A percentile compares a stretch with the other conserved stretches of the same genome.
Conservation (phyloP, 2,113 vertebrate genomes). For the Mesitornis unicolor region DNA sequence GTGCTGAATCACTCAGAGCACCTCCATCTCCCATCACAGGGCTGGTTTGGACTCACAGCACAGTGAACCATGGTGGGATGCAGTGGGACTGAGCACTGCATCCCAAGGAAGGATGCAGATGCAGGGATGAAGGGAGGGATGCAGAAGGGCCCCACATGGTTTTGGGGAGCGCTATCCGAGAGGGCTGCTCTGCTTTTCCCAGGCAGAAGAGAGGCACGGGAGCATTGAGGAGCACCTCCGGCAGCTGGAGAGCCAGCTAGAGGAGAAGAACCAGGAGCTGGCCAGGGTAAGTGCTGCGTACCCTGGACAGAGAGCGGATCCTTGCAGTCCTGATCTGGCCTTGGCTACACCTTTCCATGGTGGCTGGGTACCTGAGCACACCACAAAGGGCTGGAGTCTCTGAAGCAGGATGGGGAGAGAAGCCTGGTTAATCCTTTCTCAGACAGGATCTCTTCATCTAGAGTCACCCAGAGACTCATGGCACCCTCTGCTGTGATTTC, state of each 20-base stretch:
- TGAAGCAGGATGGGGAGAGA: background rate
- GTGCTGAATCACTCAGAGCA: background rate
- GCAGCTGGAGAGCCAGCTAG: constrained; percentile 93
- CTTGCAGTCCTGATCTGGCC: background rate
- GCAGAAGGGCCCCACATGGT: background rate
- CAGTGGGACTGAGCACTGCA: background rate
- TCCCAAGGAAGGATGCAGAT: background rate
- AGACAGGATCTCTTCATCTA: background rate
- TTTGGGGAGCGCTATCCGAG: background rate
- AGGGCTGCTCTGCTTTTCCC: constrained; percentile 53
- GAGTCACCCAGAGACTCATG: background rate
- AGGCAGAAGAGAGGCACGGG: constrained; percentile 96
- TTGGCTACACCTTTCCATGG: background rate
- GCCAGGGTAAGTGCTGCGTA: constrained; percentile 80
- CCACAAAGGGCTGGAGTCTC: background rate
- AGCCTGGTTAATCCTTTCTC: background rate
- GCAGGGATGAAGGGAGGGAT: background rate
- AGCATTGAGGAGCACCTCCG: constrained; percentile 92
- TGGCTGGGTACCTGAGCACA: background rate
- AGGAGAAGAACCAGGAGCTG: constrained; percentile 97
- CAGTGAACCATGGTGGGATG: background rate
- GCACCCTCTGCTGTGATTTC: background rate
- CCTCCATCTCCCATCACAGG: background rate
- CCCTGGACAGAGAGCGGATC: fast-evolving
- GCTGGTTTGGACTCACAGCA: background rate